These are phyloP conservation scores for Callocephalon fimbriatum DNA, from an alignment of 2,113 vertebrate genomes.

Conservation along the genomic window DNA sequence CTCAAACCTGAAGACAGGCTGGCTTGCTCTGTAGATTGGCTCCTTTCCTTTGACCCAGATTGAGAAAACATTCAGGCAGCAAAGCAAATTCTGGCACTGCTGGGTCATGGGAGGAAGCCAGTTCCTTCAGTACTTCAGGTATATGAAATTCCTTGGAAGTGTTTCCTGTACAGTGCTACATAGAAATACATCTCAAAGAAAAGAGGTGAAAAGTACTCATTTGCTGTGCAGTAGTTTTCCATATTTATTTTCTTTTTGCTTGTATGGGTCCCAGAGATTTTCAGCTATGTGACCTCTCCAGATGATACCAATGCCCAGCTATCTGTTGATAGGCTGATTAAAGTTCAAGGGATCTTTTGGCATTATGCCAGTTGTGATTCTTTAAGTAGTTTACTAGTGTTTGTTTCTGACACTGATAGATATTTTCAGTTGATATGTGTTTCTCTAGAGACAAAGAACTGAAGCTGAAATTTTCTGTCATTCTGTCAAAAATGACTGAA, in stretches of 20 bases:
- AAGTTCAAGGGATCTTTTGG: not conserved
- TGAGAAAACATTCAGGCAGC: not conserved
- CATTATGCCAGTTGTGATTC: not conserved
- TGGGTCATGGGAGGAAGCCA: not conserved
- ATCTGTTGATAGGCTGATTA: not conserved
- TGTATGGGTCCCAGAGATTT: not conserved
- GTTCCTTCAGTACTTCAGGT: not conserved
- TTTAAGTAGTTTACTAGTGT: not conserved
- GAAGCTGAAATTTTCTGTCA: slow-evolving; percentile 3
- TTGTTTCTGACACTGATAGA: not conserved
- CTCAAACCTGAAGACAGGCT: not conserved
- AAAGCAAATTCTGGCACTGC: not conserved
- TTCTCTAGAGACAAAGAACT: not conserved
- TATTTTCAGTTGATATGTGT: not conserved
- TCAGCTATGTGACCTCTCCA: not conserved
- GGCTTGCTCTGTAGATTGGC: not conserved
- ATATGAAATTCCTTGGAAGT: not conserved
- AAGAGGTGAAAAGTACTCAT: not conserved
- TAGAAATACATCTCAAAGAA: not conserved
- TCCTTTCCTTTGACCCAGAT: not conserved
- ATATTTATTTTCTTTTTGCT: not conserved
- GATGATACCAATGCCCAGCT: not conserved
- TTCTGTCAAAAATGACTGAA: slow-evolving; percentile 11
- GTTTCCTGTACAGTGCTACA: not conserved
- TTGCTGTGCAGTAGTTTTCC: not conserved